Conservation (phyloP, 2,113 vertebrate genomes). For the Orientallactaga bullata region DNA sequence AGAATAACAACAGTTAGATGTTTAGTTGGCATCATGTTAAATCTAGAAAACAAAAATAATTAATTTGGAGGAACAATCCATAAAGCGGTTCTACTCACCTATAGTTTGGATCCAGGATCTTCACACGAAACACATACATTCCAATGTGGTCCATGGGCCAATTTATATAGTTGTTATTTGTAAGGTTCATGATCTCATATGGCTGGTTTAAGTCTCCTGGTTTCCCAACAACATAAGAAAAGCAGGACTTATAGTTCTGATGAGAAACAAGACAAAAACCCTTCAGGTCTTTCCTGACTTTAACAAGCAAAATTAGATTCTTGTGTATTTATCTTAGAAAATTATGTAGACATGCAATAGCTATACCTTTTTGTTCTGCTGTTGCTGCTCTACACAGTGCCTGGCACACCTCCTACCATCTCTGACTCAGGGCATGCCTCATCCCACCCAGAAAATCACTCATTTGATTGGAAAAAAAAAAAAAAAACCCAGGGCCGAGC, state of each 20-base stretch:
- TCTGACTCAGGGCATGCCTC: neutral
- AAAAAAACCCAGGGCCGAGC: too few relatives aligned
- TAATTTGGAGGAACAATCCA: neutral
- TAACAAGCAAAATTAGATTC: neutral
- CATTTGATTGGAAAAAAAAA: neutral
- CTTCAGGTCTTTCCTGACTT: neutral
- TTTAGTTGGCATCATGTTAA: neutral
- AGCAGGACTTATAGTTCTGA: constrained; percentile 85
- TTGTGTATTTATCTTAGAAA: constrained; percentile 25
- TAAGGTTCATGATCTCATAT: constrained; percentile 84
- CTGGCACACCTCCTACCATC: neutral
- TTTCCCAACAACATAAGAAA: constrained; percentile 72
- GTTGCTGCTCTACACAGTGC: neutral
- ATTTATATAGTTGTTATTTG: constrained; percentile 73
- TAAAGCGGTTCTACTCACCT: constrained; percentile 72
- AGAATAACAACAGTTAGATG: neutral
- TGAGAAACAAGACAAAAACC: constrained; percentile 37
- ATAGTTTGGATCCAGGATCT: constrained; percentile 82
- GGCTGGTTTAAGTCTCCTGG: constrained; percentile 77
- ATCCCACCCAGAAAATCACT: neutral
- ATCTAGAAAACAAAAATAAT: neutral
- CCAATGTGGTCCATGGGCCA: constrained; percentile 72
- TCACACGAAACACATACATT: constrained; percentile 80
- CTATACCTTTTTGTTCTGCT: neutral
- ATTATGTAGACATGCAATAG: neutral